phyloP scores from a whole-genome alignment of 2,888 invertebrate genomes.

The Gymnoscelis rufifasciata region DNA sequence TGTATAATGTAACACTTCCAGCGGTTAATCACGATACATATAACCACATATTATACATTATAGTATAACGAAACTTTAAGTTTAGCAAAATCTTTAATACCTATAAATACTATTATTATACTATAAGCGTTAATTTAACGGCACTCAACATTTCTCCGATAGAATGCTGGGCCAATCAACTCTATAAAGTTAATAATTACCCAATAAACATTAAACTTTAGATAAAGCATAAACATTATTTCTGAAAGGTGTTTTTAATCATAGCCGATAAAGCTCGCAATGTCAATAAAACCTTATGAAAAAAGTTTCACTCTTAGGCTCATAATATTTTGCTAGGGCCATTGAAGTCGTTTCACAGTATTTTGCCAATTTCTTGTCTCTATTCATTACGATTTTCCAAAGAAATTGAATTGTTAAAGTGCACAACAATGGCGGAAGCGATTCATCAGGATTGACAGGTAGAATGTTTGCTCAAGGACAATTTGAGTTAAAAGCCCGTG shows the following conservation, averaged over 20 bases:
- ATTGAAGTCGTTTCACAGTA: slow-evolving; percentile 18
- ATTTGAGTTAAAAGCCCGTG: slow-evolving; percentile 69
- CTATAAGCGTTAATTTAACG: neutral
- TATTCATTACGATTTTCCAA: slow-evolving; percentile 33
- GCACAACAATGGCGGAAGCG: slow-evolving; percentile 50
- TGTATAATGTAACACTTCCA: too few species aligned
- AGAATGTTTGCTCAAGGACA: slow-evolving; percentile 69
- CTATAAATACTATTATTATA: too few species aligned
- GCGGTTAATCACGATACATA: too few species aligned
- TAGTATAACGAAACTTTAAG: too few species aligned
- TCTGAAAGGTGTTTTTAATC: neutral
- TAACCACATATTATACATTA: too few species aligned
- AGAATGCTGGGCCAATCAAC: neutral
- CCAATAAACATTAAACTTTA: neutral
- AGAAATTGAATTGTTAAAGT: slow-evolving; percentile 66
- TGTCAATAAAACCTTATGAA: slow-evolving; percentile 6
- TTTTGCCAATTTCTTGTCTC: slow-evolving; percentile 30
- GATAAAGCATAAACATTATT: neutral
- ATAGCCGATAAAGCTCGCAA: slow-evolving; percentile 3
- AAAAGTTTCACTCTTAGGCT: slow-evolving; percentile 8
- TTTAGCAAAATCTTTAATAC: too few species aligned
- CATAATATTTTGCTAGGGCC: slow-evolving; percentile 14
- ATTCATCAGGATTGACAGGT: slow-evolving; percentile 73
- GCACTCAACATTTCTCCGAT: neutral
- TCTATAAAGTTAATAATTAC: neutral